Conservation (phyloP, 53 echinoderm and acorn worm species). For the Luidia sarsii region DNA sequence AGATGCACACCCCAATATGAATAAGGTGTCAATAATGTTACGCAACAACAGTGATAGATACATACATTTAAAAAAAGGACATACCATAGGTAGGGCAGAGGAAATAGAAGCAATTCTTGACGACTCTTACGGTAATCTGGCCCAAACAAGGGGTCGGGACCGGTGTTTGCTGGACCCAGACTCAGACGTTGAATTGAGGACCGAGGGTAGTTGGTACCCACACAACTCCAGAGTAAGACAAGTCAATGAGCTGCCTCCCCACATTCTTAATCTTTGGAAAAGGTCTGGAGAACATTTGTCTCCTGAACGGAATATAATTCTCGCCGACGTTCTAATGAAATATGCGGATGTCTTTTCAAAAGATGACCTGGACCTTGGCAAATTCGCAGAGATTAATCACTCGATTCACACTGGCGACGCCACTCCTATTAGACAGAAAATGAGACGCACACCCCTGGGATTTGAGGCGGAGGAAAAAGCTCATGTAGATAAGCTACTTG, state of each 20-base stretch:
- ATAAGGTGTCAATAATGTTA: not conserved
- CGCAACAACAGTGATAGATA: not conserved
- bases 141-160: not conserved
- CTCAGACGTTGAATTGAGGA: not conserved
- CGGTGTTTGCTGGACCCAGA: not conserved
- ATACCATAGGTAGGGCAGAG: conserved; percentile 2
- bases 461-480: conserved; percentile 8
- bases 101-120: not conserved
- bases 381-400: not conserved
- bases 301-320: not conserved
- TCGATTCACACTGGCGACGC: conserved; percentile 1
- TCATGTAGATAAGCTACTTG: not conserved
- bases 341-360: conserved; percentile 21
- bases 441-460: conserved; percentile 5
- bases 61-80: conserved; percentile 4
- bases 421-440: conserved; percentile 8
- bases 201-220: not conserved
- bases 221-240: not conserved
- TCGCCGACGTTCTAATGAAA: not conserved
- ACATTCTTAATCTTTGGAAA: conserved; percentile 10
- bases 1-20: not conserved
- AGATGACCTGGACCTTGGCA: conserved; percentile 4
- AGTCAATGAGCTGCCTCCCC: not conserved
- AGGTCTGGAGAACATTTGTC: conserved; percentile 5
- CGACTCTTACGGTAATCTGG: not conserved